These are phyloP conservation scores for Drosophila kokeensis DNA, from an alignment of 2,888 invertebrate species.

Conservation along the genomic window DNA sequence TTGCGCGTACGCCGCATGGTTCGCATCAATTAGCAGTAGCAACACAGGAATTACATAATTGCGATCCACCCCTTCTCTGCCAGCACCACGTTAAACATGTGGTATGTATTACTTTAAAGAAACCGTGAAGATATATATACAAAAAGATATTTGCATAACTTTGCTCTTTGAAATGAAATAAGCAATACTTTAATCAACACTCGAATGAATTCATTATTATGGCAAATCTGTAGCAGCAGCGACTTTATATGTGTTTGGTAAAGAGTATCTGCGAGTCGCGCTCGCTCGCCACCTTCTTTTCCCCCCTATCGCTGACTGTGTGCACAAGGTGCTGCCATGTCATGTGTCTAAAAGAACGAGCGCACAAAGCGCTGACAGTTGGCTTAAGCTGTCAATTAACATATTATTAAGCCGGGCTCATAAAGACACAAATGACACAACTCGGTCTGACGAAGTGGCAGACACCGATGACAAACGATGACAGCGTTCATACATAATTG, in stretches of 20 bases:
- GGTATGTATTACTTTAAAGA: too few relatives aligned
- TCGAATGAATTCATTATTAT: background rate
- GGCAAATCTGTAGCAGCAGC: background rate
- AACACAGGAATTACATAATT: slow-evolving; percentile 8
- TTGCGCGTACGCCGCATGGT: slow-evolving; percentile 17
- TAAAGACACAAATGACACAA: slow-evolving; percentile 9
- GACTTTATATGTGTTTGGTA: background rate
- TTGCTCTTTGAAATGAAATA: background rate
- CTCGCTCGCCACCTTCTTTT: background rate
- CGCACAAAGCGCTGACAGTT: slow-evolving; percentile 57
- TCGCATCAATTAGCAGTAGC: slow-evolving; percentile 20
- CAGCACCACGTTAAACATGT: background rate
- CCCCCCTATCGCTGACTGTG: background rate
- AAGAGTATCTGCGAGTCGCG: background rate
- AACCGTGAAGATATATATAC: background rate
- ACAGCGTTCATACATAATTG: slow-evolving; percentile 30
- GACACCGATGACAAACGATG: slow-evolving; percentile 28
- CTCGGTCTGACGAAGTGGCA: slow-evolving; percentile 6
- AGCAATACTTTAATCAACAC: background rate
- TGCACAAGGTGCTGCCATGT: slow-evolving; percentile 7
- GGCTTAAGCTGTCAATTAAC: slow-evolving; percentile 71
- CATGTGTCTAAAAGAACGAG: slow-evolving; percentile 34
- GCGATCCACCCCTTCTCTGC: background rate
- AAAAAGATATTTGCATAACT: background rate
- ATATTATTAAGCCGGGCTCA: slow-evolving; percentile 63